Percentiles rank a stretch among this genome's conserved stretches.
Conservation (phyloP, 2,888 invertebrate species). For the Imbricaverruca yamaguchii region DNA sequence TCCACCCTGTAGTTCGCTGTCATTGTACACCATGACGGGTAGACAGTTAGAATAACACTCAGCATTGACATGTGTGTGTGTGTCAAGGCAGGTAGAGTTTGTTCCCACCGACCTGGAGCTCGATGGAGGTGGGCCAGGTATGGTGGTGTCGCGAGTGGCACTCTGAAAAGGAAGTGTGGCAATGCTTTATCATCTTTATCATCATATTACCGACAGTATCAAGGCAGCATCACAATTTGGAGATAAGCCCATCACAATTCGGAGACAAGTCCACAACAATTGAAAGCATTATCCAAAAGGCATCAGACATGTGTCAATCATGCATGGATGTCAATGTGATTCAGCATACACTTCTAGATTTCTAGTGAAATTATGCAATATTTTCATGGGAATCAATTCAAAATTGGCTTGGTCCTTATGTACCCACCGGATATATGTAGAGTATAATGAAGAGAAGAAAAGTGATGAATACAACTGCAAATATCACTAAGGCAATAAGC, state of each 20-base stretch:
- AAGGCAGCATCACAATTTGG: too few relatives aligned
- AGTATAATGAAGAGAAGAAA: not conserved
- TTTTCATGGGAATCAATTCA: not conserved
- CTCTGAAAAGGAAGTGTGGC: not conserved
- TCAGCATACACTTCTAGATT: too few relatives aligned
- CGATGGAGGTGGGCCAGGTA: not conserved
- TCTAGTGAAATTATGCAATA: not conserved
- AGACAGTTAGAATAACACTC: too few relatives aligned
- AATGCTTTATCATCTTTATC: too few relatives aligned
- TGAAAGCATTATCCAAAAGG: too few relatives aligned
- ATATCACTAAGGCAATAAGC: not conserved
- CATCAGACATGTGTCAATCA: too few relatives aligned
- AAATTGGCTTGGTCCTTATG: not conserved
- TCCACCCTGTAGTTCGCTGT: too few relatives aligned
- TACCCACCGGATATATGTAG: constrained; percentile 5
- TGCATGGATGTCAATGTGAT: too few relatives aligned
- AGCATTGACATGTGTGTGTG: not conserved
- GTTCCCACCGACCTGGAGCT: not conserved
- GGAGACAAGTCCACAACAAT: too few relatives aligned
- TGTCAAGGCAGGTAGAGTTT: not conserved
- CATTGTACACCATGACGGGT: too few relatives aligned
- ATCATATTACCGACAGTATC: too few relatives aligned
- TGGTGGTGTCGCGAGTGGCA: not conserved
- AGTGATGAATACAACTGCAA: not conserved
- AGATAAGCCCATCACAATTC: too few relatives aligned